These are phyloP conservation scores for Paedocypris micromegethes DNA, from an alignment of 2,797 vertebrate genomes.

Conservation along the genomic window DNA sequence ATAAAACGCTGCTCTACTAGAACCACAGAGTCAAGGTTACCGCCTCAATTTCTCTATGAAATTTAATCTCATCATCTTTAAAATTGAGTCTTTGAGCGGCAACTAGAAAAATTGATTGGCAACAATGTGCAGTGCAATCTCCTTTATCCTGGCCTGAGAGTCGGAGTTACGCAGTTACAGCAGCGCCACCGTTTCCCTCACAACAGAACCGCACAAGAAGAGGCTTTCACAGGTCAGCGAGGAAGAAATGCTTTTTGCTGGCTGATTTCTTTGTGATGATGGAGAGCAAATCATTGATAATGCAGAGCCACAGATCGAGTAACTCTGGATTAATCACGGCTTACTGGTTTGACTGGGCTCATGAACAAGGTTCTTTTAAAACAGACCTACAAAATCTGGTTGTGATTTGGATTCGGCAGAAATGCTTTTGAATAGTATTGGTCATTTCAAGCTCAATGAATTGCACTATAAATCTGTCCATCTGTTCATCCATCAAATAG, in stretches of 20 bases:
- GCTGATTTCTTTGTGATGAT: slow-evolving; percentile 12
- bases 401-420: neutral
- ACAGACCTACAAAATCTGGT: neutral
- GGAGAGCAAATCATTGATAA: slow-evolving; percentile 4
- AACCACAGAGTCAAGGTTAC: slow-evolving; percentile 36
- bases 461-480: too few relatives aligned
- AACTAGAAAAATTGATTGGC: slow-evolving; percentile 33
- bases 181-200: too few relatives aligned
- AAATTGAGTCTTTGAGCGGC: slow-evolving; percentile 29
- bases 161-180: neutral
- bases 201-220: too few relatives aligned
- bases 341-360: slow-evolving; percentile 1
- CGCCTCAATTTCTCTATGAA: slow-evolving; percentile 33
- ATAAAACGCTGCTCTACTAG: slow-evolving; percentile 23
- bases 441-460: too few relatives aligned
- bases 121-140: slow-evolving; percentile 35
- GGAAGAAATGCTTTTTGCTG: slow-evolving; percentile 14
- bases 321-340: slow-evolving; percentile 7
- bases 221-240: slow-evolving; percentile 11
- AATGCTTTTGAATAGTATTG: too few relatives aligned
- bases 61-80: slow-evolving; percentile 38
- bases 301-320: slow-evolving; percentile 1
- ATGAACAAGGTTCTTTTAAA: slow-evolving; percentile 1
- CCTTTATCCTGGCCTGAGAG: slow-evolving; percentile 18
- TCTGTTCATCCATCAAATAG: too few relatives aligned